These are phyloP conservation scores for Rutpela maculata DNA, from an alignment of 2,888 invertebrate species.

Conservation along the genomic window DNA sequence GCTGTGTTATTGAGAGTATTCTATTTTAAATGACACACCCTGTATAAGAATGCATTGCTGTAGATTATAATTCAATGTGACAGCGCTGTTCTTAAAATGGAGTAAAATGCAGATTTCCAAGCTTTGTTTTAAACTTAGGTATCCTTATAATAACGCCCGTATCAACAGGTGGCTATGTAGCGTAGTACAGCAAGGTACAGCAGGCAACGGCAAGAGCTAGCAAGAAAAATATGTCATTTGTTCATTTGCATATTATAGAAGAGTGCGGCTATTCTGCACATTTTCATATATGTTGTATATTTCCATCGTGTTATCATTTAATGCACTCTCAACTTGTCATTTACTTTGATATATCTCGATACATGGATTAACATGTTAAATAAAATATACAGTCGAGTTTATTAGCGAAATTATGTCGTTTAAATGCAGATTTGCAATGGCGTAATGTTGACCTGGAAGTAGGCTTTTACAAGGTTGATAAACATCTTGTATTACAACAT, in stretches of 20 bases:
- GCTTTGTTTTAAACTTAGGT: conserved; percentile 13
- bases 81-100: not conserved
- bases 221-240: not conserved
- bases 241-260: conserved; percentile 8
- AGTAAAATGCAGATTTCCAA: not conserved
- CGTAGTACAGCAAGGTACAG: conserved; percentile 22
- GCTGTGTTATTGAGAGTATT: no score
- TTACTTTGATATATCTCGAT: not conserved
- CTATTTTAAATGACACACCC: no score
- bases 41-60: not conserved
- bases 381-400: not conserved
- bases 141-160: conserved; percentile 1
- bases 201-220: not conserved
- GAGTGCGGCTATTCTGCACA: not conserved
- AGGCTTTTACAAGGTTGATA: not conserved
- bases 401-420: not conserved
- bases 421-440: not conserved
- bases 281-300: not conserved
- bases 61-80: not conserved
- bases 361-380: not conserved
- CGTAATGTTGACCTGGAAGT: not conserved
- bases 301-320: not conserved
- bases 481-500: not conserved
- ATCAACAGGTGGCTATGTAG: conserved; percentile 17
- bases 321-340: not conserved